phyloP scores from a whole-genome alignment of 2,797 vertebrate genomes.

The Darevskia nairensis region DNA sequence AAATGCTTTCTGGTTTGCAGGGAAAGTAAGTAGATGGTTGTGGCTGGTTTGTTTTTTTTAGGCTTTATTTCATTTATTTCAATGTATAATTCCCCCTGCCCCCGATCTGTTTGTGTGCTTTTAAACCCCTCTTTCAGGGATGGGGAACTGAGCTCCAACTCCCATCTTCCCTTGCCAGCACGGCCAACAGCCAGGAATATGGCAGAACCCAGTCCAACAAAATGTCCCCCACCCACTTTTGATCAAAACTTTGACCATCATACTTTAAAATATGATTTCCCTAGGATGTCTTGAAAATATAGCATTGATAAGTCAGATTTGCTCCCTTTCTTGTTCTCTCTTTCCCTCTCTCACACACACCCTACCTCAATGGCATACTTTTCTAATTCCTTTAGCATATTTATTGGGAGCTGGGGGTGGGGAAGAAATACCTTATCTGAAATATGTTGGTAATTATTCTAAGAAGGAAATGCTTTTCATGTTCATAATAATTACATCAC shows the following conservation, averaged over 20 bases:
- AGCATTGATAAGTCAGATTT: constrained; percentile 37
- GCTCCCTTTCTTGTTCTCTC: not conserved
- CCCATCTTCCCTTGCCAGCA: not conserved
- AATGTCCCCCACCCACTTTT: too few species aligned
- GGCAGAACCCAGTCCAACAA: too few species aligned
- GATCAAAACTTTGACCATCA: too few species aligned
- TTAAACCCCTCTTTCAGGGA: not conserved
- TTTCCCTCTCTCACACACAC: too few species aligned
- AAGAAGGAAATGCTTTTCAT: constrained; percentile 49
- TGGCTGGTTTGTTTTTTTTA: too few species aligned
- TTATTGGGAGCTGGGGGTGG: constrained; percentile 29
- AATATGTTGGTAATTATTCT: constrained; percentile 62
- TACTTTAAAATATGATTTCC: constrained; percentile 49
- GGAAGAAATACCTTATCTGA: constrained; percentile 19
- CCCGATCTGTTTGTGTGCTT: not conserved
- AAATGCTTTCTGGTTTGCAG: not conserved
- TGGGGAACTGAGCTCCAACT: constrained; percentile 24
- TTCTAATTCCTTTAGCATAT: constrained; percentile 37
- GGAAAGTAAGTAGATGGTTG: too few species aligned
- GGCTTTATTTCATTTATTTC: not conserved
- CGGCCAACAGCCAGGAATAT: too few species aligned
- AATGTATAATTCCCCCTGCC: not conserved
- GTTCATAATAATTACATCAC: constrained; percentile 55
- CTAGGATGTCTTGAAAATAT: constrained; percentile 41
- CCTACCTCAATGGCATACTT: not conserved